Conservation (phyloP, 2,888 invertebrate species). For the Polia nebulosa region DNA sequence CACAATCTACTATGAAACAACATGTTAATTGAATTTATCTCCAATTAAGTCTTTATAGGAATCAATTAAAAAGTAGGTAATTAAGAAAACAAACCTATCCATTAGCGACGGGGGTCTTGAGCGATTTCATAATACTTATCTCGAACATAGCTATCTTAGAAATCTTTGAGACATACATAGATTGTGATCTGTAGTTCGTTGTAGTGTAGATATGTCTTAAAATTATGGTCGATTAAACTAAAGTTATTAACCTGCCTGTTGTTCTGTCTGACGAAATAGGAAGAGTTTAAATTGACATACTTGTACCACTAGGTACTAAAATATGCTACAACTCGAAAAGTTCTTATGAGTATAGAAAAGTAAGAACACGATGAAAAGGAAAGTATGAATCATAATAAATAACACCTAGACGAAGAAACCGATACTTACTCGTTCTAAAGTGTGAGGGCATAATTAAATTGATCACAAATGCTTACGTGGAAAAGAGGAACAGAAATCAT, state of each 20-base stretch:
- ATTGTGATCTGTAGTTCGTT: slow-evolving; percentile 36
- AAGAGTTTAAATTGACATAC: not conserved
- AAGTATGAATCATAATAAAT: not conserved
- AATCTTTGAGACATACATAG: slow-evolving; percentile 22
- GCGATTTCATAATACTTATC: slow-evolving; percentile 11
- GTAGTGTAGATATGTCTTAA: not conserved
- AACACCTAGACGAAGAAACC: not conserved
- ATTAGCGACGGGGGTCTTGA: slow-evolving; percentile 39
- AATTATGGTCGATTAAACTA: slow-evolving; percentile 18
- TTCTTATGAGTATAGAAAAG: not conserved
- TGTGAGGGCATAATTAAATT: not conserved
- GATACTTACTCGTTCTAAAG: not conserved
- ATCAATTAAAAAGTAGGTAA: slow-evolving; percentile 19
- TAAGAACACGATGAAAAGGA: not conserved
- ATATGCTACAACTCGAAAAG: not conserved
- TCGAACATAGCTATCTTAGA: slow-evolving; percentile 19
- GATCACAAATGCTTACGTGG: not conserved
- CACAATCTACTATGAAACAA: slow-evolving; percentile 10
- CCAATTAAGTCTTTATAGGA: slow-evolving; percentile 6
- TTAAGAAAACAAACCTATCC: slow-evolving; percentile 31
- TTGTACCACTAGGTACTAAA: not conserved
- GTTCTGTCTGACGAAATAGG: slow-evolving; percentile 21
- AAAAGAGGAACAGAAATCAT: not conserved
- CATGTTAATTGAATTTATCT: slow-evolving; percentile 8
- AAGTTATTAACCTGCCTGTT: slow-evolving; percentile 29